Evolutionary conservation across 2,888 invertebrate species (phyloP).

Genomic region (Pegoplata infirma): DNA sequence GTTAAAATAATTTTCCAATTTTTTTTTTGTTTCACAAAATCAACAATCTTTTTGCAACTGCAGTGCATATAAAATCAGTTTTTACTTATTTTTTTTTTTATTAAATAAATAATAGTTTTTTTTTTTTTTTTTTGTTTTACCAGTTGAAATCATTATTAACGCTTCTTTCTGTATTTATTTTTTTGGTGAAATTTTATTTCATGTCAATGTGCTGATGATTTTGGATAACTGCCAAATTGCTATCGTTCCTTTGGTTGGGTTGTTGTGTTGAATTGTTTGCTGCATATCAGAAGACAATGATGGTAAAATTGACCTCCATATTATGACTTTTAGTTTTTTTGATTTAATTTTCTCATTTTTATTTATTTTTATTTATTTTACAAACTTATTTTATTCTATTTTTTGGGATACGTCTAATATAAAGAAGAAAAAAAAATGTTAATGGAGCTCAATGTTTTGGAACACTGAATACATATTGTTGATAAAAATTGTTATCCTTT

Average conservation of each 20-base stretch:
- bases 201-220: not conserved
- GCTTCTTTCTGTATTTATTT: not conserved
- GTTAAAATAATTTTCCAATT: not conserved
- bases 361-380: not conserved
- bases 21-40: not conserved
- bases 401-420: not conserved
- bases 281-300: no score
- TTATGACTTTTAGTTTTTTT: not conserved
- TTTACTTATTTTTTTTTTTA: not conserved
- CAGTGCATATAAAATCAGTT: not conserved
- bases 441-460: not conserved
- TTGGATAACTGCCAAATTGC: not conserved
- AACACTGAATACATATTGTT: not conserved
- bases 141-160: not conserved
- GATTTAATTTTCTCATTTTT: not conserved
- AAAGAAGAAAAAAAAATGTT: not conserved
- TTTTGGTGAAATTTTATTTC: not conserved
- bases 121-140: not conserved
- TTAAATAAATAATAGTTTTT: not conserved
- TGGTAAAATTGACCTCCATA: not conserved
- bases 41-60: not conserved
- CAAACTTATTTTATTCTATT: not conserved
- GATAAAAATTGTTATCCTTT: not conserved
- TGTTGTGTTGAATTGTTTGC: not conserved
- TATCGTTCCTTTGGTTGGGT: not conserved